Percentiles rank a stretch among this genome's conserved stretches.
Evolutionary conservation across 2,113 vertebrate genomes (phyloP).

Genomic region (Tychaedon coryphoeus): DNA sequence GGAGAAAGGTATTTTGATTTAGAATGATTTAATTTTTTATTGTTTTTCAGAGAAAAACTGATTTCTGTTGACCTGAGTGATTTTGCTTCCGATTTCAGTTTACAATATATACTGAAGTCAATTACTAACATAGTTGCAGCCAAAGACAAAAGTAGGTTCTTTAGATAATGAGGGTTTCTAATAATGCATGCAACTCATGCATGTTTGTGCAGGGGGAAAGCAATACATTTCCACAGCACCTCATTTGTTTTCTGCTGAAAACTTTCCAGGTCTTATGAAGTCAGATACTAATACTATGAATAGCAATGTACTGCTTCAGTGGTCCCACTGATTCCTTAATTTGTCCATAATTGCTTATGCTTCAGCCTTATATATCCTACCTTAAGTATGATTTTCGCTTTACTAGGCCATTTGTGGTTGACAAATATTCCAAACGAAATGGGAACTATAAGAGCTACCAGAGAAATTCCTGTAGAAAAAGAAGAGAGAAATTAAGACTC

Average conservation of each 20-base stretch:
- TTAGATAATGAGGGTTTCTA: not conserved
- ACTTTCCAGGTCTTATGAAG: not conserved
- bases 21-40: not conserved
- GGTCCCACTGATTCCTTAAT: not conserved
- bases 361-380: slow-evolving; percentile 65
- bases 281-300: not conserved
- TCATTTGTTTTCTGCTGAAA: slow-evolving; percentile 31
- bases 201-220: not conserved
- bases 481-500: not conserved
- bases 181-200: not conserved
- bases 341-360: not conserved
- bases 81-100: not conserved
- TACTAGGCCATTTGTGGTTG: slow-evolving; percentile 82
- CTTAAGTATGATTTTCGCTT: slow-evolving; percentile 89
- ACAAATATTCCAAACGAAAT: slow-evolving; percentile 81
- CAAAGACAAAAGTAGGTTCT: not conserved
- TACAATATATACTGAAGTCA: not conserved
- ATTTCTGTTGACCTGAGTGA: not conserved
- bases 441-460: slow-evolving; percentile 86
- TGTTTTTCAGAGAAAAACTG: not conserved
- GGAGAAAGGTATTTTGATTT: not conserved
- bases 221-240: not conserved
- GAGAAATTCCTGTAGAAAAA: slow-evolving; percentile 81
- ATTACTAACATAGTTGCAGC: not conserved
- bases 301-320: not conserved